Conservation (phyloP, 2,888 invertebrate genomes). For the Amorpha juglandis region DNA sequence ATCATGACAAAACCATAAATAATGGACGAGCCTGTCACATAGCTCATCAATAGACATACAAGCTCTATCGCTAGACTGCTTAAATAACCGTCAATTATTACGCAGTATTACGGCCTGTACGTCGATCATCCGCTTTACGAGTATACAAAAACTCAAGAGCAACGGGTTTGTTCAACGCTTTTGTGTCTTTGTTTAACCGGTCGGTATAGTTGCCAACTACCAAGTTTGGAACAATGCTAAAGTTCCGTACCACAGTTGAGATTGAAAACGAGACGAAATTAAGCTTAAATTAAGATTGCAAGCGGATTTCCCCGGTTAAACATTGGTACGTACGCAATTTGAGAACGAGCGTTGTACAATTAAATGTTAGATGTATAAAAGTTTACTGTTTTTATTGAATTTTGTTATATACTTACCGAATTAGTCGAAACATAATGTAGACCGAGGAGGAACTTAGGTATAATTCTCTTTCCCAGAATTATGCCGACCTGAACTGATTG, state of each 20-base stretch:
- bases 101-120: neutral
- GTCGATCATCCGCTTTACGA: constrained; percentile 32
- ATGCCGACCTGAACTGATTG: too few species aligned
- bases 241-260: constrained; percentile 58
- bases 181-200: constrained; percentile 56
- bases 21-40: too few species aligned
- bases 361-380: constrained; percentile 12
- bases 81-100: too few species aligned
- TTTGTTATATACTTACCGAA: too few species aligned
- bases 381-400: neutral
- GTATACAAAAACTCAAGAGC: constrained; percentile 52
- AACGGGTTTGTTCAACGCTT: constrained; percentile 59
- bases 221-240: constrained; percentile 54
- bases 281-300: constrained; percentile 62
- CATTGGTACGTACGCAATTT: constrained; percentile 42
- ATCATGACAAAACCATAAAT: too few species aligned
- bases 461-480: too few species aligned
- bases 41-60: too few species aligned
- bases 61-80: too few species aligned
- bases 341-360: constrained; percentile 38
- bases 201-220: constrained; percentile 53
- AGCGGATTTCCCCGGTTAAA: constrained; percentile 43
- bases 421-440: too few species aligned
- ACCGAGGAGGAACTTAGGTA: too few species aligned
- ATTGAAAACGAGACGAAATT: constrained; percentile 68